Percentiles rank a stretch among this genome's conserved stretches.
Conservation (phyloP, 2,113 vertebrate genomes). For the Erinaceus europaeus region DNA sequence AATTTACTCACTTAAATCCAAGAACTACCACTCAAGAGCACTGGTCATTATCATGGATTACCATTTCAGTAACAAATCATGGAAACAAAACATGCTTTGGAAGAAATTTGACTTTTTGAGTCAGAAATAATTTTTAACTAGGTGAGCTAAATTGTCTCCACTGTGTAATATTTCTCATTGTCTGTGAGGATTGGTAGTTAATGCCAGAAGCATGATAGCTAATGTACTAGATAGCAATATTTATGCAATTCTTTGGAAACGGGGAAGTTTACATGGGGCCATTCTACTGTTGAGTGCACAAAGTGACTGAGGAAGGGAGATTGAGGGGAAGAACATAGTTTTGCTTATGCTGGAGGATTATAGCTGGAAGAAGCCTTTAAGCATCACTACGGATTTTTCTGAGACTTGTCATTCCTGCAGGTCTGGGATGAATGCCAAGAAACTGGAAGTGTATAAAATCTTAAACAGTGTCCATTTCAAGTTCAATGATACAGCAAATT, state of each 20-base stretch:
- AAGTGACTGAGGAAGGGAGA: background rate
- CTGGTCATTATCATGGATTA: background rate
- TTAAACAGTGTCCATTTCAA: background rate
- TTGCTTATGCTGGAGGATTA: background rate
- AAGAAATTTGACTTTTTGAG: background rate
- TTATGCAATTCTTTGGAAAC: background rate
- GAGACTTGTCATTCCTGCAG: background rate
- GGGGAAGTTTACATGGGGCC: background rate
- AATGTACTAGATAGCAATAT: background rate
- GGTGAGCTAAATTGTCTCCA: background rate
- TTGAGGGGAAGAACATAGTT: background rate
- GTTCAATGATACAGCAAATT: background rate
- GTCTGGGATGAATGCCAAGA: background rate
- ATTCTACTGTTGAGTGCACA: background rate
- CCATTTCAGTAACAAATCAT: background rate
- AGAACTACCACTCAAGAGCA: background rate
- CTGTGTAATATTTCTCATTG: background rate
- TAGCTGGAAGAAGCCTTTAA: background rate
- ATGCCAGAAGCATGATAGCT: background rate
- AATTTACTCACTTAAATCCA: background rate
- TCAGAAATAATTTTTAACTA: constrained; percentile 33
- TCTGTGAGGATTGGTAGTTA: background rate
- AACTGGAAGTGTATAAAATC: background rate
- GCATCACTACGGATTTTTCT: background rate
- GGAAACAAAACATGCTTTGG: constrained; percentile 3